Conservation (phyloP, 2,888 invertebrate genomes). For the Antheraea assamensis region DNA sequence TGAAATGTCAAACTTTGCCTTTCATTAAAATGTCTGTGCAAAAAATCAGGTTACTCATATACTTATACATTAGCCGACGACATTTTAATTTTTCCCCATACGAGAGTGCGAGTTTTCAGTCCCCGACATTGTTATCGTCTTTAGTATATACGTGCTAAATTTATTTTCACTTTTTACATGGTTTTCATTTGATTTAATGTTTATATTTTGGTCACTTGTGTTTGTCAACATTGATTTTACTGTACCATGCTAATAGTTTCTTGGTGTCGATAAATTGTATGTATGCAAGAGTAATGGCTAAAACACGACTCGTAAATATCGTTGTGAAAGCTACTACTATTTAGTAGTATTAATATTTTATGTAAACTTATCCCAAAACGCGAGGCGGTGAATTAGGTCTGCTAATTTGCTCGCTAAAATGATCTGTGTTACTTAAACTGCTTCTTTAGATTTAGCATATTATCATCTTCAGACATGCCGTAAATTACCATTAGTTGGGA, state of each 20-base stretch:
- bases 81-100: slow-evolving; percentile 1
- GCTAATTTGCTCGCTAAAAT: neutral
- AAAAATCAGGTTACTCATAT: slow-evolving; percentile 18
- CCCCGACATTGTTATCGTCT: neutral
- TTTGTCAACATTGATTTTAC: neutral
- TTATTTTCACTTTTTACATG: slow-evolving; percentile 3
- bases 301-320: neutral
- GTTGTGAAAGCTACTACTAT: neutral
- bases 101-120: neutral
- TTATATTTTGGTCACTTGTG: neutral
- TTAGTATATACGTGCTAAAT: neutral
- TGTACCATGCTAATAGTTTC: neutral
- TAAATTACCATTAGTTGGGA: neutral
- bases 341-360: neutral
- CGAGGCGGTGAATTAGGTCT: neutral
- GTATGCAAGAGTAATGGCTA: neutral
- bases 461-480: neutral
- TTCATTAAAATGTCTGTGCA: slow-evolving; percentile 18
- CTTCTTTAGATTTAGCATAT: neutral
- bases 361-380: neutral
- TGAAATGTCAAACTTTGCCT: slow-evolving; percentile 47
- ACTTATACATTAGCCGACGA: neutral
- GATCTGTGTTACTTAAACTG: neutral
- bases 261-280: neutral
- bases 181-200: neutral